Evolutionary conservation across 2,888 invertebrate species (phyloP).

Genomic region (Melanargia galathea): DNA sequence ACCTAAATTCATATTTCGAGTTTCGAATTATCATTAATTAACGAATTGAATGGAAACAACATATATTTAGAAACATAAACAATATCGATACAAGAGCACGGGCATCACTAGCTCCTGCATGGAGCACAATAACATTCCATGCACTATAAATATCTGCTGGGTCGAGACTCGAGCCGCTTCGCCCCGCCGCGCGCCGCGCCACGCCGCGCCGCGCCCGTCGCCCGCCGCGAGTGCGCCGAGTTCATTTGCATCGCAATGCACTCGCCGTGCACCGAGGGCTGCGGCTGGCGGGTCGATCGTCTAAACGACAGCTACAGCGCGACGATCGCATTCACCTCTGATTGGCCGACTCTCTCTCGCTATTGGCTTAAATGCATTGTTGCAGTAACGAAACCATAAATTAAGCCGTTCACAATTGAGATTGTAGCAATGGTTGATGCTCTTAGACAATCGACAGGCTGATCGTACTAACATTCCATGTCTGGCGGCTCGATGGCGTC

Average conservation of each 20-base stretch:
- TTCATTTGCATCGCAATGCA: conserved; percentile 71
- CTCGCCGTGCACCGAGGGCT: conserved; percentile 38
- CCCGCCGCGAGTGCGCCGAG: conserved; percentile 54
- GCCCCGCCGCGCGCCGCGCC: background rate
- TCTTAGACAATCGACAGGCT: too few species aligned
- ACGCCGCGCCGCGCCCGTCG: conserved; percentile 45
- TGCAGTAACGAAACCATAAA: too few species aligned
- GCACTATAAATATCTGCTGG: conserved; percentile 67
- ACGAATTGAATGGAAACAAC: too few species aligned
- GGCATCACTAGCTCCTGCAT: conserved; percentile 43
- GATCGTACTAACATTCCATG: background rate
- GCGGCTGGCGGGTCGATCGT: background rate
- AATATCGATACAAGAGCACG: conserved; percentile 5
- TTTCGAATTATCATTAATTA: too few species aligned
- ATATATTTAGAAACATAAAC: background rate
- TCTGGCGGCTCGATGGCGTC: background rate
- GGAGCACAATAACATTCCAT: conserved; percentile 72
- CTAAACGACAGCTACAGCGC: too few species aligned
- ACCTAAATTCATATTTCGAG: too few species aligned
- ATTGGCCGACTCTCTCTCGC: too few species aligned
- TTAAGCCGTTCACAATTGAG: too few species aligned
- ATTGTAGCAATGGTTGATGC: too few species aligned
- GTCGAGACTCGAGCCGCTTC: conserved; percentile 44
- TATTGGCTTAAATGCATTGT: too few species aligned
- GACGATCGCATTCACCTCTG: too few species aligned